Percentiles rank a stretch among this genome's conserved stretches.
These are phyloP conservation scores for Ischnura elegans DNA, from an alignment of 2,888 invertebrate species.

Conservation along the genomic window DNA sequence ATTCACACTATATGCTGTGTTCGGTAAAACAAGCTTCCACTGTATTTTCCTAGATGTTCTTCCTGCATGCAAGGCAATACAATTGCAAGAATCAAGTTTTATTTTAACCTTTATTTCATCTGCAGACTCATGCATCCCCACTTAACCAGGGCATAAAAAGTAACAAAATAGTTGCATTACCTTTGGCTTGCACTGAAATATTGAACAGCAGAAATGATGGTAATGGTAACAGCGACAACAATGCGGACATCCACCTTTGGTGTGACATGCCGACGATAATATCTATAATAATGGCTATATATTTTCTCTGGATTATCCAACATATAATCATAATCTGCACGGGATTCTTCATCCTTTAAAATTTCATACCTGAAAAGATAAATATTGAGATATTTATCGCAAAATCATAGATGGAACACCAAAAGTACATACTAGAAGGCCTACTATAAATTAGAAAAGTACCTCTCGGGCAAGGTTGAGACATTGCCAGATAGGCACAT, in stretches of 20 bases:
- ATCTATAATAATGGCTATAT: slow-evolving; percentile 94
- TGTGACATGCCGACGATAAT: slow-evolving; percentile 91
- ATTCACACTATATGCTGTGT: no score
- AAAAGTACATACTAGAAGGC: not conserved
- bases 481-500: no score
- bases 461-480: no score
- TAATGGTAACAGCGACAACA: slow-evolving; percentile 90
- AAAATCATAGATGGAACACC: no score
- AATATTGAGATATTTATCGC: slow-evolving; percentile 17
- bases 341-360: slow-evolving; percentile 92
- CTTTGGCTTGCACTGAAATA: slow-evolving; percentile 89
- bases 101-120: no score
- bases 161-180: slow-evolving; percentile 76
- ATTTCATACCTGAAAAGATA: slow-evolving; percentile 84
- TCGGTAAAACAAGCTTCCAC: no score
- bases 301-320: slow-evolving; percentile 96
- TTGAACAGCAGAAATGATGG: slow-evolving; percentile 92
- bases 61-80: no score
- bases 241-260: slow-evolving; percentile 95
- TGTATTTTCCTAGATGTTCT: no score
- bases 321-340: slow-evolving; percentile 96
- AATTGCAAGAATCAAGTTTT: no score
- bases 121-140: no score
- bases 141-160: no score
- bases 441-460: no score